Base-by-base conservation (phyloP, 2,888 invertebrate species). In the Eristalinus sepulchralis region DNA sequence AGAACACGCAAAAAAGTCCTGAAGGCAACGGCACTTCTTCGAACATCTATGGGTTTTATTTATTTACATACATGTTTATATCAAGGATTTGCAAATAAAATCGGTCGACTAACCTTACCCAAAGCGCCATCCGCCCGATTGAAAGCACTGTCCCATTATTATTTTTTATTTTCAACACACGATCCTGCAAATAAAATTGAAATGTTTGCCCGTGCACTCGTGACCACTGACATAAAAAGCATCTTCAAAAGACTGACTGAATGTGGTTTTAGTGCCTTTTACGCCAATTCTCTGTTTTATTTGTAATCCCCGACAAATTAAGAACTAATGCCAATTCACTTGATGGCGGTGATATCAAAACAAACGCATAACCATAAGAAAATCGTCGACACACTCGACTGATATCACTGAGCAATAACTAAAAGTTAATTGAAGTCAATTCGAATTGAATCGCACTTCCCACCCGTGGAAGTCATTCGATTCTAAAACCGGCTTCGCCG, bases 401-500 rank as follows among this genome's bases (percentile, higher is more conserved):
- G 57, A 24, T 57, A 13, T 75, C 64, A 73, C 34, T 47, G 24
- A 31, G 47, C 60, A 72, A 66, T 66, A 57, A 57, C 34, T 9
- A 66, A 57, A 57, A 33, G 17, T 39, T 75, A 75, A 75, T 75
- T 66, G 66, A 66, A 75, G 75, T 66, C 75, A 75, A 75, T 66
- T 75, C 13, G 31, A 27, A 33, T 10, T 20, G 39, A 36, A 64
- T 47, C 47, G 47, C 55, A 27, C 17, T 36, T 33, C 31, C 34
- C 71, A 17, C 17, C 17, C 47, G 17, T 47, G 47, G 47, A 17
- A 47, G 47, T 47, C 47, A 17, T 0, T 47, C n/a, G 47, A 1
- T 17, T 47, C 17, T 47, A 17, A 47, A 47, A 47, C 17, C 47
- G n/a, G n/a, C 47, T 17, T 2, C 6, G 6, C 2, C n/a, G 47